A percentile compares a stretch with the other conserved stretches of the same genome.
Evolutionary conservation across 2,888 invertebrate species (phyloP).

Genomic region (Pediacus dermestoides): DNA sequence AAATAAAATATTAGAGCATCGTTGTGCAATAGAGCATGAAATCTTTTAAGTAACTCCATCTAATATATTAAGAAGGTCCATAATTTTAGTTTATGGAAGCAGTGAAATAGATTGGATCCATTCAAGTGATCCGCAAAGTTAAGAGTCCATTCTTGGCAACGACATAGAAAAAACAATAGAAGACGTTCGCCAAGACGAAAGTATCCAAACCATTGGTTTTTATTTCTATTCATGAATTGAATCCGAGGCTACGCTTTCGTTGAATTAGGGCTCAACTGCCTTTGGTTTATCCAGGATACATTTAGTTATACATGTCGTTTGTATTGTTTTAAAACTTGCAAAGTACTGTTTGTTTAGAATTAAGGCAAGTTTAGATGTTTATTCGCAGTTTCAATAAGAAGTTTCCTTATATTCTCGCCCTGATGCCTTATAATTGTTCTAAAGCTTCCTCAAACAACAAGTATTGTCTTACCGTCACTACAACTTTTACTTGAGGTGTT

Average conservation of each 20-base stretch:
- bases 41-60: conserved; percentile 43
- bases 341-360: conserved; percentile 21
- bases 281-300: conserved; percentile 15
- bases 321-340: conserved; percentile 21
- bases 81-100: conserved; percentile 46
- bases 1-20: too few species aligned
- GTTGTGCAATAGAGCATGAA: conserved; percentile 32
- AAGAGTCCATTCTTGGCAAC: conserved; percentile 40
- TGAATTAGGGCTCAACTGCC: conserved; percentile 28
- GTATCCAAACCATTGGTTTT: conserved; percentile 48
- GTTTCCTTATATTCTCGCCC: conserved; percentile 25
- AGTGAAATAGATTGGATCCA: conserved; percentile 45
- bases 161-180: conserved; percentile 39
- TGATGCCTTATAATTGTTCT: conserved; percentile 26
- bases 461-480: conserved; percentile 25
- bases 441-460: conserved; percentile 22
- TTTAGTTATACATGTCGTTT: not conserved
- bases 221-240: conserved; percentile 47
- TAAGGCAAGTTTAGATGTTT: conserved; percentile 26
- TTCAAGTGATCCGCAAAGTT: conserved; percentile 44
- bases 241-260: conserved; percentile 33
- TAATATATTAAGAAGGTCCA: conserved; percentile 45
- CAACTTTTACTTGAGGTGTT: conserved; percentile 19
- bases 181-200: conserved; percentile 37
- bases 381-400: conserved; percentile 25